Evolutionary conservation across 1,140 invertebrate species (phyloP).

Genomic region (Epicauta chinensis): DNA sequence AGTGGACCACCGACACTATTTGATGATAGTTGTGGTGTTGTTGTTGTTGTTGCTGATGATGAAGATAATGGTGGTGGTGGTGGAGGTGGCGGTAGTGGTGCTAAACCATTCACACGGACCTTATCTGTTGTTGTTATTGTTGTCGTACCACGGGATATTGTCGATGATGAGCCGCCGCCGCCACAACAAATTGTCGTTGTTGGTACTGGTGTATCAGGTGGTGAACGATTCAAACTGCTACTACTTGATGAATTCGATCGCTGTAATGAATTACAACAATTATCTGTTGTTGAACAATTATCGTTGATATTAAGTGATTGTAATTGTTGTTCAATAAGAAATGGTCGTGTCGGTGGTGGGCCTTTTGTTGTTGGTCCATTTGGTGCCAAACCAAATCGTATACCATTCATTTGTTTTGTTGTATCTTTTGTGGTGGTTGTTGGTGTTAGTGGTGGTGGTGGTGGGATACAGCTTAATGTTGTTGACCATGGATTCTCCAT

Average conservation of each 20-base stretch:
- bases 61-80: constrained; percentile 20
- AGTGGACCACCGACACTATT: constrained; percentile 23
- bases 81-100: constrained; percentile 40
- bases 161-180: constrained; percentile 40
- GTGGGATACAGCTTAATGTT: too few species aligned
- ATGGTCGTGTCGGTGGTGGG: constrained; percentile 31
- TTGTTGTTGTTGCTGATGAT: constrained; percentile 38
- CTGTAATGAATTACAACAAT: constrained; percentile 44
- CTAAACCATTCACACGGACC: constrained; percentile 44
- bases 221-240: constrained; percentile 51
- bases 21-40: constrained; percentile 33
- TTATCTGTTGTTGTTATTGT: constrained; percentile 39
- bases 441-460: constrained; percentile 6
- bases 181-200: constrained; percentile 15
- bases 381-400: constrained; percentile 18
- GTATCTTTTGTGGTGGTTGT: constrained; percentile 20
- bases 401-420: constrained; percentile 42
- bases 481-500: not conserved
- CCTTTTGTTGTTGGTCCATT: not conserved
- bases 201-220: constrained; percentile 52
- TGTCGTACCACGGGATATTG: too few species aligned
- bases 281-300: too few species aligned
- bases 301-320: constrained; percentile 45
- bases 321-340: constrained; percentile 42
- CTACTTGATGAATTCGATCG: constrained; percentile 56